Percentiles rank a stretch among this genome's conserved stretches.
Evolutionary conservation across 2,113 vertebrate species (phyloP).

Genomic region (Dromiciops gliroides): DNA sequence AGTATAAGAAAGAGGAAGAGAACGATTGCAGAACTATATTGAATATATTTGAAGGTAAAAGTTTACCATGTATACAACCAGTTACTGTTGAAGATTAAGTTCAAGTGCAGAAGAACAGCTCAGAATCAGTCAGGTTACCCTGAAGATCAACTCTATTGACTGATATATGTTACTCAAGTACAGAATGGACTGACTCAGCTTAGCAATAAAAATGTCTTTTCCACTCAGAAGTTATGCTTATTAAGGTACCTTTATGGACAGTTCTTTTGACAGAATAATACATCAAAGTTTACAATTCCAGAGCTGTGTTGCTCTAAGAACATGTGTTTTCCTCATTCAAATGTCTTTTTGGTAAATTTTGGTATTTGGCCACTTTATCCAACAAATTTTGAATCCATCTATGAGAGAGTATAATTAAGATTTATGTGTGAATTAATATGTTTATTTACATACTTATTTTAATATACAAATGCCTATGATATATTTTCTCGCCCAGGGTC

Average conservation of each 20-base stretch:
- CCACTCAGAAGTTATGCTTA: not conserved
- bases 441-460: not conserved
- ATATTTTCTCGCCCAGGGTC: no score
- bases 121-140: not conserved
- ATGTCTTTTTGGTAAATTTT: not conserved
- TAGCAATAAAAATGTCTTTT: not conserved
- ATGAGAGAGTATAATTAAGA: not conserved
- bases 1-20: not conserved
- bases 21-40: not conserved
- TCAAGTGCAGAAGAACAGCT: not conserved
- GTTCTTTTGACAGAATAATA: not conserved
- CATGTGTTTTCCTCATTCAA: not conserved
- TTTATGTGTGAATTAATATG: not conserved
- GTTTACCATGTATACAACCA: not conserved
- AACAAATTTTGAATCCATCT: not conserved
- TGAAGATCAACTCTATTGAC: not conserved
- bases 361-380: not conserved
- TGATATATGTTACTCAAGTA: not conserved
- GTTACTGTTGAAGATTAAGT: not conserved
- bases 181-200: not conserved
- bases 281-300: not conserved
- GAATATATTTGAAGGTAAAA: not conserved
- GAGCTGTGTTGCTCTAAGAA: not conserved
- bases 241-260: not conserved
- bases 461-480: not conserved